Evolutionary conservation across 2,113 vertebrate species (phyloP).

Genomic region (Cheirogaleus medius): DNA sequence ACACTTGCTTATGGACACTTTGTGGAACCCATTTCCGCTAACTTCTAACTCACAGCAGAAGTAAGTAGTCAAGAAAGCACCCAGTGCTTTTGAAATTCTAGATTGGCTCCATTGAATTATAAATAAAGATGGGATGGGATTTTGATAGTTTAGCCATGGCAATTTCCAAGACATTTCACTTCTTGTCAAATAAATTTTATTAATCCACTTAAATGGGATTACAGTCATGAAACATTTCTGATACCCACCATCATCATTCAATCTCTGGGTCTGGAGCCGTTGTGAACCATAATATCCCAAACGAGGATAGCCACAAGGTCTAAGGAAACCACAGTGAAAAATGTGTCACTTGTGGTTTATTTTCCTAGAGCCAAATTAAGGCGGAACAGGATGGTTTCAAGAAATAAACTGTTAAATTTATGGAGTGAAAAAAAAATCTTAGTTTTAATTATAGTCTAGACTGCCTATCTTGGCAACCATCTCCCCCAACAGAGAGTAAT

Average conservation of each 20-base stretch:
- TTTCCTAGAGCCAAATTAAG: slow-evolving; percentile 42
- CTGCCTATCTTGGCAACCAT: slow-evolving; percentile 47
- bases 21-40: neutral
- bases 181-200: slow-evolving; percentile 25
- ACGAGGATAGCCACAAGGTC: neutral
- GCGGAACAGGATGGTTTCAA: slow-evolving; percentile 58
- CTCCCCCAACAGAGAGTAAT: neutral
- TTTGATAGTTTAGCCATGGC: neutral
- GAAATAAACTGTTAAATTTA: slow-evolving; percentile 60
- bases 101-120: neutral
- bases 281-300: neutral
- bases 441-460: slow-evolving; percentile 63
- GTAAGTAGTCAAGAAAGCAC: neutral
- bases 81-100: neutral
- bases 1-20: neutral
- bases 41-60: neutral
- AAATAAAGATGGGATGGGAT: neutral
- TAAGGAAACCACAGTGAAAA: slow-evolving; percentile 33
- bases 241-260: neutral
- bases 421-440: slow-evolving; percentile 59
- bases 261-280: neutral
- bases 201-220: neutral
- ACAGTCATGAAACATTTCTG: neutral
- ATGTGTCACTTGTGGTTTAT: neutral
- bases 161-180: slow-evolving; percentile 26